Percentiles rank a stretch among this genome's conserved stretches.
Evolutionary conservation across 92 coral and sea anemone genomes (phyloP).

Genomic region (Porites rus): DNA sequence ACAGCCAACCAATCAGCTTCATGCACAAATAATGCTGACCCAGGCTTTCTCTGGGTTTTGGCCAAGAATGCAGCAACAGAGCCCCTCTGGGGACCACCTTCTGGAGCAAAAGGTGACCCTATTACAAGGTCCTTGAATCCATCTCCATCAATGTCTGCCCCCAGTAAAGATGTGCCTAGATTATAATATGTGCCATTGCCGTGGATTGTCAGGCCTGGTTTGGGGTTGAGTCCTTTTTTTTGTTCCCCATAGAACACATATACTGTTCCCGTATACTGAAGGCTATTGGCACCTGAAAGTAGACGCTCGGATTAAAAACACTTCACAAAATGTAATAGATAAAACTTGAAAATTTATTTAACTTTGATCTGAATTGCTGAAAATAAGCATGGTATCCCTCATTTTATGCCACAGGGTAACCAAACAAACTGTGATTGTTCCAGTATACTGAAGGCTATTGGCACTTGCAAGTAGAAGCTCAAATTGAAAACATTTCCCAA

Average conservation of each 20-base stretch:
- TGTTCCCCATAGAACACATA: constrained; percentile 80
- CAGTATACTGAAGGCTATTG: neutral
- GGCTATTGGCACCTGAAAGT: constrained; percentile 76
- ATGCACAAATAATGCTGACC: constrained; percentile 58
- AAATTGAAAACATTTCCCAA: neutral
- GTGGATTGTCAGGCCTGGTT: constrained; percentile 69
- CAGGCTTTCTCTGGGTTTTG: constrained; percentile 67
- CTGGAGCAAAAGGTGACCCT: constrained; percentile 95
- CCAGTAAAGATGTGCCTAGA: constrained; percentile 87
- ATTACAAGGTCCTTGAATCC: constrained; percentile 91
- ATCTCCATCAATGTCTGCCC: constrained; percentile 87
- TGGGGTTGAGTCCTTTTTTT: constrained; percentile 50
- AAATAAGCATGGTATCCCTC: no score
- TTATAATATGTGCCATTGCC: constrained; percentile 93
- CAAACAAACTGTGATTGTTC: no score
- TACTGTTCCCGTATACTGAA: constrained; percentile 91
- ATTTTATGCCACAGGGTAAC: no score
- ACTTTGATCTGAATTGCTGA: no score
- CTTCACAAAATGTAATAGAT: neutral
- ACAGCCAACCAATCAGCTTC: constrained; percentile 78
- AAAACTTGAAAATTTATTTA: no score
- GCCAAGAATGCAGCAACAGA: constrained; percentile 91
- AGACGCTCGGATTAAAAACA: neutral
- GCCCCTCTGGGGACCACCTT: constrained; percentile 97
- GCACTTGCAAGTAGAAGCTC: constrained; percentile 64